These are phyloP conservation scores for Cirrhinus molitorella DNA, from an alignment of 2,797 vertebrate genomes.

Conservation along the genomic window DNA sequence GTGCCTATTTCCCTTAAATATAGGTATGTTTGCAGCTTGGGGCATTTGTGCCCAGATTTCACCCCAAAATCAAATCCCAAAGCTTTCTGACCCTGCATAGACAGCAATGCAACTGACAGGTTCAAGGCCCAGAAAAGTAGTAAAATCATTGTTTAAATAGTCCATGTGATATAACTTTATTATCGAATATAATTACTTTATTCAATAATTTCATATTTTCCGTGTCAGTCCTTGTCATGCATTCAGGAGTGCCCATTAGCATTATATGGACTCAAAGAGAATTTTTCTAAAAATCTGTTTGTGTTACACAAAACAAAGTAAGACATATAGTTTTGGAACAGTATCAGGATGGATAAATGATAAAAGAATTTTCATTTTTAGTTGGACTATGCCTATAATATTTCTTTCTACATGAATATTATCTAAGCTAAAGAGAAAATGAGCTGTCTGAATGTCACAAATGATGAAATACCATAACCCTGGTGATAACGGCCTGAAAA, in stretches of 20 bases:
- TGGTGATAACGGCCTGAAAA: constrained; percentile 72
- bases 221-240: no score
- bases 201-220: no score
- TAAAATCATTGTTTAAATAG: no score
- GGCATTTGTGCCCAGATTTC: neutral
- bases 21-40: neutral
- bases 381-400: neutral
- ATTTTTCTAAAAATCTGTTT: neutral
- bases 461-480: constrained; percentile 73
- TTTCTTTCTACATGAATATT: constrained; percentile 35
- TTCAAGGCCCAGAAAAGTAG: no score
- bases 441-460: constrained; percentile 62
- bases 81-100: no score
- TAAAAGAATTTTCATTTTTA: constrained; percentile 4
- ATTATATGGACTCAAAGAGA: neutral
- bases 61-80: no score
- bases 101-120: no score
- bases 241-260: no score
- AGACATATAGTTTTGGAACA: neutral
- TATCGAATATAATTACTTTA: no score
- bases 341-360: no score
- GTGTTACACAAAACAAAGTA: neutral
- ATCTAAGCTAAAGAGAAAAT: constrained; percentile 63
- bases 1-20: neutral
- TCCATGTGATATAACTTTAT: no score